A percentile compares a stretch with the other conserved stretches of the same genome.
These are phyloP conservation scores for Apostichopus japonicus DNA, from an alignment of 35 echinoderm and acorn worm genomes.

Conservation along the genomic window DNA sequence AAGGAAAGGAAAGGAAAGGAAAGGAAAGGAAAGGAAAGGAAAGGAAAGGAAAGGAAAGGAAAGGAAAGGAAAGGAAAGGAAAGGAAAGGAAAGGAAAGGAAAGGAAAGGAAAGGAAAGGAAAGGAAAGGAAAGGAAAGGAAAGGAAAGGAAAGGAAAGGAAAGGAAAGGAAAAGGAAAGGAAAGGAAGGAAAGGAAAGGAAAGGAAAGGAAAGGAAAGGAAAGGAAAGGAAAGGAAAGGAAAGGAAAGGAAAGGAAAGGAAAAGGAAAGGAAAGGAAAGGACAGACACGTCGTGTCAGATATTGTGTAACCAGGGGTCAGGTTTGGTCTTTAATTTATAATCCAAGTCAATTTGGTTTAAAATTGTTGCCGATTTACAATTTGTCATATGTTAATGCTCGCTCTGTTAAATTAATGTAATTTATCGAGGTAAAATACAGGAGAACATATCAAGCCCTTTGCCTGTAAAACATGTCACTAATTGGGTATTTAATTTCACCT, in stretches of 20 bases:
- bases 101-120: background rate
- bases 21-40: background rate
- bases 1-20: background rate
- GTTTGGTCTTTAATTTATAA: no score
- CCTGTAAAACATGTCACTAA: no score
- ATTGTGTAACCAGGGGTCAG: no score
- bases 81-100: background rate
- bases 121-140: background rate
- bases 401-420: no score
- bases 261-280: background rate
- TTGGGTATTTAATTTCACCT: no score
- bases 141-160: background rate
- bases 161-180: background rate
- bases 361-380: no score
- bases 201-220: background rate
- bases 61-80: background rate
- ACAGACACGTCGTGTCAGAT: background rate
- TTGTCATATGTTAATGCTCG: no score
- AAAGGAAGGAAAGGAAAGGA: background rate
- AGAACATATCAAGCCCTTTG: no score
- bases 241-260: background rate
- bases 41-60: background rate
- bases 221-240: no score
- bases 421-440: no score
- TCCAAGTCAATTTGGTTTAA: no score